phyloP scores from a whole-genome alignment of 2,113 vertebrate genomes.

The Zosterops lateralis region DNA sequence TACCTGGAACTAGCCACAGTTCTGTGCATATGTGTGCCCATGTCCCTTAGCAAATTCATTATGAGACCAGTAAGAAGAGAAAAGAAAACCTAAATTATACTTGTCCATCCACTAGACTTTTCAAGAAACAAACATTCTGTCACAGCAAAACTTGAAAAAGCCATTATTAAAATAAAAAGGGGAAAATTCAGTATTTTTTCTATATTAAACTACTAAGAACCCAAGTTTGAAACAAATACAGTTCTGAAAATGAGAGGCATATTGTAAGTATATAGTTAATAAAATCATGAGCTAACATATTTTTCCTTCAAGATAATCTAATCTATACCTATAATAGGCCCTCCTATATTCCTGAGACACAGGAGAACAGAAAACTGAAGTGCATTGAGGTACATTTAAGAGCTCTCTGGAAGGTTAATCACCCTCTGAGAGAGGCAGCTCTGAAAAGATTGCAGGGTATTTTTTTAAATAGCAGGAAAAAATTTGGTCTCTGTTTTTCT shows the following conservation, averaged over 20 bases:
- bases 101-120: neutral
- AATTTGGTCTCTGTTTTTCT: neutral
- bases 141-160: neutral
- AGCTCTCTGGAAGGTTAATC: neutral
- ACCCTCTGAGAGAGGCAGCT: neutral
- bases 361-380: neutral
- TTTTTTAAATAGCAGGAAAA: neutral
- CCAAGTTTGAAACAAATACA: neutral
- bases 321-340: neutral
- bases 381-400: neutral
- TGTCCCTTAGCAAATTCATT: neutral
- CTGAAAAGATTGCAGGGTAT: neutral
- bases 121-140: neutral
- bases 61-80: neutral
- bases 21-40: neutral
- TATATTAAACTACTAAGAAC: neutral
- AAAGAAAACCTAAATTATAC: neutral
- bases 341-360: neutral
- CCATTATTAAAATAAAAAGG: neutral
- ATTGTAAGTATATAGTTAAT: neutral
- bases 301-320: neutral
- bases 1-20: neutral
- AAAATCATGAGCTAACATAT: neutral
- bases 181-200: neutral
- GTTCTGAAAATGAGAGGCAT: neutral